Evolutionary conservation across 2,113 vertebrate species (phyloP), one percentile per base, ranked within the genome.

Genomic region (Cranoglanis bouderius): DNA sequence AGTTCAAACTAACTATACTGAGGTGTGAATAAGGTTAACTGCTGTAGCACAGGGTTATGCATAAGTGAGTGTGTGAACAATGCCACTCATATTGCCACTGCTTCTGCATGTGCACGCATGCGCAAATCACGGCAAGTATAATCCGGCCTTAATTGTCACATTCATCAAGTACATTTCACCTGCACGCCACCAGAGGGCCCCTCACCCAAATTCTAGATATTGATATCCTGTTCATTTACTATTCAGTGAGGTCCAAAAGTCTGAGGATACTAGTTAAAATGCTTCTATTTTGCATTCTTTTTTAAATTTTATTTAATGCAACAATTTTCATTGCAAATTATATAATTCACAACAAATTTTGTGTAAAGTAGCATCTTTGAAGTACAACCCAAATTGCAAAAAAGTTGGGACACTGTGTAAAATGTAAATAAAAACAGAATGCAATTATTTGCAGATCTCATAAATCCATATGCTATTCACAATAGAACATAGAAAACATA

Each of bases 1-100:
- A 59, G 53, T 86, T 86, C 21, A 46, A 59, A 59, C 75, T 51
- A 18, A 32, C 46, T 80, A 80, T 53, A 14, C 77, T 80, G 29
- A 32, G 14, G 46, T 51, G 14, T 43, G 21, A 43, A 75, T 75
- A 3, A 43, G 72, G 8, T 75, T 74, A 18, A 40, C 19, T 40
- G 19, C 19, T 43, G 12, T 74, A 40, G 7, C n/a, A 70, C n/a
- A 1, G 14, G n/a, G 14, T 35, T 70, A 1, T 72, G 38, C 65
- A 67, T 16, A 6, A 16, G 29, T 67, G 63, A n/a, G 12, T 13
- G 12, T 67, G 63, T 67, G 29, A 32, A 65, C 29, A 67, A 12
- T n/a, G n/a, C 2, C 32, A 18, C 32, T 35, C 6, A 4, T 13
- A 18, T 35, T 35, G 65, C 65, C 67, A 18, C 14, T 70, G 67